Evolutionary conservation across 35 echinoderm and acorn worm species (phyloP), one percentile per base, ranked within the genome.

Genomic region (Heliocidaris tuberculata): DNA sequence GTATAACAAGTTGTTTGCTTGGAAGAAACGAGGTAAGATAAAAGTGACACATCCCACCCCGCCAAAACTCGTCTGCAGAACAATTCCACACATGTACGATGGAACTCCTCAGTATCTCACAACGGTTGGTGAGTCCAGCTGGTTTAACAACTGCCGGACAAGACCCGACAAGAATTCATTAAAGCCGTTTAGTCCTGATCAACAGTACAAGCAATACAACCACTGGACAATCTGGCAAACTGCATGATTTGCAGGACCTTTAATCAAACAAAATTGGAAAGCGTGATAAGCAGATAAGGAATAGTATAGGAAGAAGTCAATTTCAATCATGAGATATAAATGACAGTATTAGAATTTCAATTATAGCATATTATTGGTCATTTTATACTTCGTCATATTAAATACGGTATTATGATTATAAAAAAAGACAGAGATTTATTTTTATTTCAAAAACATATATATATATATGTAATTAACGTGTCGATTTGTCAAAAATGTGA

Each of bases 1-100:
- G 70, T 97, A 96, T 50, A 94, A 94, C 29, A 48, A 31, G 17
- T 97, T 31, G 85, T 94, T 65, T 85, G 56, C 61, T 30, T 92
- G 90, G 90, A 48, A 56, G 12, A 56, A 32, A 48, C 27, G 42
- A 13, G 42, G 90, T 30, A 8, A 56, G 2, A 21, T 92, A 48
- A 30, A 92, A 49, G 7, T 92, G 31, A 30, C 11, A 15, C 50
- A 48, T 27, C 50, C 90, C 7, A 30, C 50, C 48, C n/a, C 42
- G 11, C 90, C 90, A 50, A 56, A 48, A 30, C 31, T 30, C 10
- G 27, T 92, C 0, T 92, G 90, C 42, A 92, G 49, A 48, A 50
- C 49, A n/a, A 31, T 92, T 2, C 90, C 90, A 47, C 90, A 92
- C 48, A 30, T 92, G 50, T 92, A 29, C 21, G 49, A 92, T 27